Base-by-base conservation (phyloP, 2,888 invertebrate species). In the Pandemis cinnamomeana region DNA sequence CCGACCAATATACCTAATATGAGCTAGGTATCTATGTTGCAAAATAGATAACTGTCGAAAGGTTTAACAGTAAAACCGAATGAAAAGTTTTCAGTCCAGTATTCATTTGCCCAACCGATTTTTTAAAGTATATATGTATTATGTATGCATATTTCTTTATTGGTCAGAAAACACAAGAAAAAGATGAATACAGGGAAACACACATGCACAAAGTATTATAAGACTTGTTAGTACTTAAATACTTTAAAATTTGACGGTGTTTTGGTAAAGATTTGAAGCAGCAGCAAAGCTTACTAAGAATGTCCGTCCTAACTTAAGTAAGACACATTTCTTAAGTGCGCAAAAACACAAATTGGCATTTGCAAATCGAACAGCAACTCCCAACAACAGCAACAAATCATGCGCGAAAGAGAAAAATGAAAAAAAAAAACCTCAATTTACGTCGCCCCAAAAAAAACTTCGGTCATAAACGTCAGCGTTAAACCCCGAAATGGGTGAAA, bases 401-500 rank as follows among this genome's bases (percentile, higher is more conserved):
- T 48, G 27, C 42, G 42, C 20, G 36, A 66, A 69, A 8, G 63
- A 44, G 42, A 46, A 69, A 68, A 63, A 63, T 46, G 5, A 55
- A 66, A 58, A 68, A 68, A n/a, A n/a, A 69, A 70, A 66, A 41
- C 0, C 60, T 41, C 60, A 70, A 44, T 73, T 68, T 41, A 42
- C 67, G 67, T 36, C 44, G 63, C 44, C 67, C 51, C 44, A 61
- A 74, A 71, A 74, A 71, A 67, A 71, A 55, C 74, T 74, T 74
- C 41, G 66, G 61, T 66, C 74, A 71, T 74, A 74, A 74, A 74
- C 67, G 74, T 74, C 74, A 66, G 70, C 55, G 74, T 20, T 71
- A 74, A 74, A 71, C 74, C 71, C 44, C 70, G 64, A 73, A 73
- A 73, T 66, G 74, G 74, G 67, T 67, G 69, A 70, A 74, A 62